Conservation (phyloP, 1,140 invertebrate species). For the Pararge aegeria region DNA sequence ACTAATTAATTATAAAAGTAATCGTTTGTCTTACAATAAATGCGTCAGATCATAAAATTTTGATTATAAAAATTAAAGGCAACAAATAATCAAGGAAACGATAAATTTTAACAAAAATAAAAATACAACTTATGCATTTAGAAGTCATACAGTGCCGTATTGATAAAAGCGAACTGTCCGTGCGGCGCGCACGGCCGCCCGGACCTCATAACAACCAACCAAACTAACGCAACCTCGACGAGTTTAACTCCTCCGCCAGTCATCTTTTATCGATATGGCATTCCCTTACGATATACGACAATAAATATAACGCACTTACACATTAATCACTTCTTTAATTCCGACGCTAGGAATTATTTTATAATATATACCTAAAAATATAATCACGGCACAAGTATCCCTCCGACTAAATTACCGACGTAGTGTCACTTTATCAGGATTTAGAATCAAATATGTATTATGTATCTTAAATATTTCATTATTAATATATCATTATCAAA, state of each 20-base stretch:
- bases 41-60: conserved; percentile 80
- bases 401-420: conserved; percentile 79
- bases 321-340: conserved; percentile 79
- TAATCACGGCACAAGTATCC: conserved; percentile 80
- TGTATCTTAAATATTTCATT: conserved; percentile 80
- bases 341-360: conserved; percentile 79
- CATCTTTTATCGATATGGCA: conserved; percentile 80
- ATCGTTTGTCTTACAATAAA: conserved; percentile 80
- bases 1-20: conserved; percentile 79
- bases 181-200: conserved; percentile 23
- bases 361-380: conserved; percentile 81
- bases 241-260: conserved; percentile 78
- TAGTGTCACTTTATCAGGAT: conserved; percentile 80
- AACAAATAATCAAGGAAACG: conserved; percentile 76
- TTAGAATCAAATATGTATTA: conserved; percentile 80
- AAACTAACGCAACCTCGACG: conserved; percentile 41
- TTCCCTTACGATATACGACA: conserved; percentile 78
- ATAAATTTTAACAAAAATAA: conserved; percentile 77
- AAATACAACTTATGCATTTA: conserved; percentile 75
- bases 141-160: conserved; percentile 74
- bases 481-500: conserved; percentile 80
- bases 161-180: conserved; percentile 75
- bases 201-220: conserved; percentile 24
- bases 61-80: conserved; percentile 73
- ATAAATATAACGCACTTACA: conserved; percentile 80